Evolutionary conservation across 2,888 invertebrate species (phyloP).

Genomic region (Sesia apiformis): DNA sequence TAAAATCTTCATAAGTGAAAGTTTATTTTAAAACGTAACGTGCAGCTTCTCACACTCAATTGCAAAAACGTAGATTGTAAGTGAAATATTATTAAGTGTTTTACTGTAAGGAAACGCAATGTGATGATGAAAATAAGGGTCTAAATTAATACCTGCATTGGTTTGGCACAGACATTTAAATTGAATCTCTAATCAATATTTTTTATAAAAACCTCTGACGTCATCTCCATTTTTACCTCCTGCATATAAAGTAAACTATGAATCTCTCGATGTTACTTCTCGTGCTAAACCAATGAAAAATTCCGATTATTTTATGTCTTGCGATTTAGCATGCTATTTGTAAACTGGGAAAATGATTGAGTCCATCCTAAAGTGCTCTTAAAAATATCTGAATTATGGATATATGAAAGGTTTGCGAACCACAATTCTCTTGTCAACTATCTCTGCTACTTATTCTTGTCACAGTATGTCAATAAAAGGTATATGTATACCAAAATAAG

Average conservation of each 20-base stretch:
- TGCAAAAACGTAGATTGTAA: constrained; percentile 1
- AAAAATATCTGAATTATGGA: constrained; percentile 42
- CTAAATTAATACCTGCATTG: constrained; percentile 51
- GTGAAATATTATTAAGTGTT: constrained; percentile 16
- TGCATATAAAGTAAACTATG: background rate
- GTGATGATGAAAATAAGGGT: constrained; percentile 67
- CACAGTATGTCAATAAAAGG: constrained; percentile 42
- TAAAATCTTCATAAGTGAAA: background rate
- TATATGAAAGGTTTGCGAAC: constrained; percentile 32
- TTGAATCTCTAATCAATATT: constrained; percentile 21
- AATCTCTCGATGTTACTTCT: constrained; percentile 15
- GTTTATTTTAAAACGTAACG: background rate
- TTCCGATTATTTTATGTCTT: constrained; percentile 21
- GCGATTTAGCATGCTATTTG: constrained; percentile 41
- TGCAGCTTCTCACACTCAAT: background rate
- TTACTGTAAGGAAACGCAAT: constrained; percentile 58
- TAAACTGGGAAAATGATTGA: constrained; percentile 55
- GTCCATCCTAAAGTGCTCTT: constrained; percentile 74
- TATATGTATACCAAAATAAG: constrained; percentile 15
- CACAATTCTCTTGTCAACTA: constrained; percentile 18
- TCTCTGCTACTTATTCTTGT: constrained; percentile 47
- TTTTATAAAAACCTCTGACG: constrained; percentile 3
- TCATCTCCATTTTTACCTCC: too few relatives aligned
- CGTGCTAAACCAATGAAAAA: constrained; percentile 40
- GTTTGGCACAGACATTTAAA: constrained; percentile 40